Conservation (phyloP, 2,113 vertebrate genomes). For the Alaudala cheleensis region DNA sequence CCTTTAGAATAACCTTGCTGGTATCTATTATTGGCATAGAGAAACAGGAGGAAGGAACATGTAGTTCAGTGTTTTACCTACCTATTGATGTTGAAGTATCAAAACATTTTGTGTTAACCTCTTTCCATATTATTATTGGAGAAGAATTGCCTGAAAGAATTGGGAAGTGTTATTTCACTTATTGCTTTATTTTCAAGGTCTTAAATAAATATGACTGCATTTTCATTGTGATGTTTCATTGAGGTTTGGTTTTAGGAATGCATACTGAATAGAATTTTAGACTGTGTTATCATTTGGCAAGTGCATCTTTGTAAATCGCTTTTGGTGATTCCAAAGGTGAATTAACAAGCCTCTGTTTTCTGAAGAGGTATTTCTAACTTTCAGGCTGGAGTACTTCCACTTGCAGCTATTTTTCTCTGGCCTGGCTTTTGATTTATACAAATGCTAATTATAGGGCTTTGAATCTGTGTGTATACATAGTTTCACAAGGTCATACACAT, state of each 20-base stretch:
- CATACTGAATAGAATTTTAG: background rate
- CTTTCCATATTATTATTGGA: background rate
- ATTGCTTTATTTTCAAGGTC: background rate
- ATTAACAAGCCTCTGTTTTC: slow-evolving; percentile 15
- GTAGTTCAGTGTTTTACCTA: background rate
- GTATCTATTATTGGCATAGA: background rate
- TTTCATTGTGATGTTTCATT: background rate
- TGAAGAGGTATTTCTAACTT: slow-evolving; percentile 8
- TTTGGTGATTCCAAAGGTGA: background rate
- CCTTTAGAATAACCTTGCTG: background rate
- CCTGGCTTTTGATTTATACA: slow-evolving; percentile 56
- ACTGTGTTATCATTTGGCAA: background rate
- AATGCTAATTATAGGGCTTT: slow-evolving; percentile 49
- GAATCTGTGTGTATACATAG: slow-evolving; percentile 5
- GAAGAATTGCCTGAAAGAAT: background rate
- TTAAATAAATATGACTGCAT: background rate
- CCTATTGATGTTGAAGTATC: background rate
- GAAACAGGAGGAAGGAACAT: background rate
- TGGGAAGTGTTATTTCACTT: background rate
- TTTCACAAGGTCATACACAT: slow-evolving; percentile 45
- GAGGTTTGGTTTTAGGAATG: background rate
- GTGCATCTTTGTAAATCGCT: background rate
- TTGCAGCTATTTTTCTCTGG: slow-evolving; percentile 31
- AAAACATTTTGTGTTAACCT: background rate
- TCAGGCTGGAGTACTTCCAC: slow-evolving; percentile 9